phyloP scores from a whole-genome alignment of 2,888 invertebrate genomes.

The Ametastegia equiseti region DNA sequence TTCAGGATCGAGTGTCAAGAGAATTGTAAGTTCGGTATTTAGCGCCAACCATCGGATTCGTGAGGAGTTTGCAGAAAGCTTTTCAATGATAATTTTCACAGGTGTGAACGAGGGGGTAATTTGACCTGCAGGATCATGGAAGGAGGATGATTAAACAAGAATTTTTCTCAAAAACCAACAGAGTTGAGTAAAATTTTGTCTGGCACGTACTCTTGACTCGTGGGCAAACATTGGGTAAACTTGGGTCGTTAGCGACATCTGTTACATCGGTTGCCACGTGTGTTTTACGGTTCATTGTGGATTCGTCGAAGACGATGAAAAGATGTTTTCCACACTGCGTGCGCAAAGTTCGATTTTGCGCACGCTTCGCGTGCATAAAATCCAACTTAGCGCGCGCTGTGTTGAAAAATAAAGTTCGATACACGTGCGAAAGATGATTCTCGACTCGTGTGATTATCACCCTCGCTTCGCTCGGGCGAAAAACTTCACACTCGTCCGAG shows the following conservation, averaged over 20 bases:
- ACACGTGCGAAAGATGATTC: no score
- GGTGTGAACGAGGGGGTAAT: no score
- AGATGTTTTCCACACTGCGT: background rate
- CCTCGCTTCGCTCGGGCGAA: no score
- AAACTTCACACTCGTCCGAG: no score
- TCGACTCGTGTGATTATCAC: no score
- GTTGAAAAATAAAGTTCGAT: no score
- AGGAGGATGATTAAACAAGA: background rate
- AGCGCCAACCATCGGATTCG: background rate
- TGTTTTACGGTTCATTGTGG: background rate
- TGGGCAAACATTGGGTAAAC: slow-evolving; percentile 23
- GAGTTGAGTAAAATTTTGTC: slow-evolving; percentile 1
- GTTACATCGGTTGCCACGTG: slow-evolving; percentile 23
- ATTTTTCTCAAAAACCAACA: background rate
- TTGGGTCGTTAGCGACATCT: slow-evolving; percentile 35
- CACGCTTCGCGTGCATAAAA: no score
- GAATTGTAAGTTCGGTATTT: background rate
- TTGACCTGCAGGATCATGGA: background rate
- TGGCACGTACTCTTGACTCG: slow-evolving; percentile 20
- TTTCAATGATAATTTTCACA: background rate
- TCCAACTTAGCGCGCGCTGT: no score
- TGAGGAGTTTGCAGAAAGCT: background rate
- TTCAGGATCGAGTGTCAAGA: no score
- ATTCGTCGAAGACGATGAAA: background rate
- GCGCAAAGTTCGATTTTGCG: no score